Evolutionary conservation across 2,888 invertebrate genomes (phyloP).

Genomic region (Pandemis cinnamomeana): DNA sequence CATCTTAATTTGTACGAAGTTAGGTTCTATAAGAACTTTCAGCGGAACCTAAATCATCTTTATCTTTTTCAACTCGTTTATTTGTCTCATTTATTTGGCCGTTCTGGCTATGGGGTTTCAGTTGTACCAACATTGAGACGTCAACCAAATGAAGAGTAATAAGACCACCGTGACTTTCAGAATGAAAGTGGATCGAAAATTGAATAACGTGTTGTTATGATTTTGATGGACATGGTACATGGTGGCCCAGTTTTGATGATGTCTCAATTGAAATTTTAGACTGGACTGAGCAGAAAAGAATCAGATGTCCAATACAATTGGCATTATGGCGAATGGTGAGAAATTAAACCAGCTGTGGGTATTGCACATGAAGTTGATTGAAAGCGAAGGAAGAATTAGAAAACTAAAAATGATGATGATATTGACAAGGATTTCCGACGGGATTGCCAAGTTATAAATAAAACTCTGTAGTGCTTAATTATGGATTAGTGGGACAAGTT

Average conservation of each 20-base stretch:
- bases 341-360: neutral
- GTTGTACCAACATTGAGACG: slow-evolving; percentile 72
- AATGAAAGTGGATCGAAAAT: slow-evolving; percentile 74
- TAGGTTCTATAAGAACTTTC: slow-evolving; percentile 8
- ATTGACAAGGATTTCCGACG: too few species aligned
- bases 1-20: neutral
- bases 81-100: slow-evolving; percentile 49
- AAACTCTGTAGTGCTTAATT: too few species aligned
- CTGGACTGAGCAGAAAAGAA: neutral
- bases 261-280: slow-evolving; percentile 15
- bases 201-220: slow-evolving; percentile 61
- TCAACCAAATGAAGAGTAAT: slow-evolving; percentile 81
- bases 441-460: too few species aligned
- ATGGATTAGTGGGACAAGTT: too few species aligned
- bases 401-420: too few species aligned
- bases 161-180: slow-evolving; percentile 75
- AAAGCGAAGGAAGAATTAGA: too few species aligned
- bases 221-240: slow-evolving; percentile 29
- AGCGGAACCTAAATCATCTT: slow-evolving; percentile 38
- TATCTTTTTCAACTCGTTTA: slow-evolving; percentile 47
- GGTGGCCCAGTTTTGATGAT: slow-evolving; percentile 14
- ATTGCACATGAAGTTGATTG: too few species aligned
- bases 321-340: neutral
- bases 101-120: slow-evolving; percentile 66
- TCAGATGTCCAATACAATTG: neutral